phyloP scores from a whole-genome alignment of 2,113 vertebrate genomes.

The Eidolon helvum region DNA sequence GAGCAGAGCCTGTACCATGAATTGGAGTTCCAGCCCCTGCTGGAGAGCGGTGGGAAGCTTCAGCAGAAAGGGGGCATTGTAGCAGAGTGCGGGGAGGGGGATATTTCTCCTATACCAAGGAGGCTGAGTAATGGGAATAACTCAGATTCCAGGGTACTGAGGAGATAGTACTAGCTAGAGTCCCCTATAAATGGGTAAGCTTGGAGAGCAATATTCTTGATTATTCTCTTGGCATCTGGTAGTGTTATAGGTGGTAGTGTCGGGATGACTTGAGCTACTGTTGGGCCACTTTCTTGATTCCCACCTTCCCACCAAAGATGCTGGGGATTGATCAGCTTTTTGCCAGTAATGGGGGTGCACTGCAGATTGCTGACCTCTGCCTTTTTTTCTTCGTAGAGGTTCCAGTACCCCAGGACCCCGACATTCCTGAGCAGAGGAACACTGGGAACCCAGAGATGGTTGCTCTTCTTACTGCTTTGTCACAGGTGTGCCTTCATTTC shows the following conservation, averaged over 20 bases:
- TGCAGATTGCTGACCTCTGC: background rate
- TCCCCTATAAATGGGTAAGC: too few relatives aligned
- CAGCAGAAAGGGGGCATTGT: background rate
- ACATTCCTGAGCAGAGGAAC: slow-evolving; percentile 12
- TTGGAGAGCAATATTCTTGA: background rate
- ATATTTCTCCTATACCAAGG: background rate
- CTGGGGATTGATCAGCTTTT: background rate
- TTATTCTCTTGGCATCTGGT: background rate
- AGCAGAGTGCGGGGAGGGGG: background rate
- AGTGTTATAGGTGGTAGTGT: background rate
- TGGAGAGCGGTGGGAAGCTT: slow-evolving; percentile 67
- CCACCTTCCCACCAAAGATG: background rate
- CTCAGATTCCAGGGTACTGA: background rate
- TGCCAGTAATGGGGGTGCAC: too few relatives aligned
- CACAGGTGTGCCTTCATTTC: slow-evolving; percentile 58
- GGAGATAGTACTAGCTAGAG: background rate
- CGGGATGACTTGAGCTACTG: background rate
- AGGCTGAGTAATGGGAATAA: background rate
- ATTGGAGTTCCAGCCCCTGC: slow-evolving; percentile 43
- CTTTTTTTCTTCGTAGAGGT: slow-evolving; percentile 24
- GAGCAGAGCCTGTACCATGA: slow-evolving; percentile 37
- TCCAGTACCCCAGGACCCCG: slow-evolving; percentile 19
- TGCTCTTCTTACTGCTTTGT: slow-evolving; percentile 70
- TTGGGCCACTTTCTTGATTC: background rate
- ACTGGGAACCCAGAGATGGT: slow-evolving; percentile 64